Base-by-base conservation (phyloP, 2,113 vertebrate genomes). In the Mustela nigripes region DNA sequence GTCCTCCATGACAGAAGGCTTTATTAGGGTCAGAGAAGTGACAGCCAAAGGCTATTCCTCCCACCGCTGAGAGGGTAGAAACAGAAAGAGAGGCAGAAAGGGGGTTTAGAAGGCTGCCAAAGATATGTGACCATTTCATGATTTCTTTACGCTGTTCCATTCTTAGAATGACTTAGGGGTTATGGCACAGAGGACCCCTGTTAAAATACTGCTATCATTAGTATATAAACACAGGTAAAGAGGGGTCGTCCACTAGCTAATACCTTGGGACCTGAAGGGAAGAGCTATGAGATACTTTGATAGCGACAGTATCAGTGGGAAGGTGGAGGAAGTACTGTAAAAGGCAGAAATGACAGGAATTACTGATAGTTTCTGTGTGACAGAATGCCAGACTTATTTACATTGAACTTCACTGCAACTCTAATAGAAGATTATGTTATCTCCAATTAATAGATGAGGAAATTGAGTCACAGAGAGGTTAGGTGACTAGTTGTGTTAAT, bases 341-440 rank as follows among this genome's bases (percentile, higher is more conserved):
- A 93, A 96, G 91, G 62, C 45, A 33, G 87, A 91, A 91, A 91
- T 36, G 74, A 74, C 82, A 65, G 58, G 42, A 82, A 90, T 73
- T 71, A 93, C 91, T 71, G 65, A n/a, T 60, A 12, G 58, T 19
- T 76, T 86, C 67, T 93, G 28, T 45, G 48, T 74, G 79, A 5
- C 71, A 92, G 33, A 42, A 36, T 74, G 56, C 21, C 45, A 9
- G 69, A 73, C 33, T 62, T 60, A 83, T 53, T 89, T 33, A 74
- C 36, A 12, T 19, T 69, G 73, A 86, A 36, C 62, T 74, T 96
- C 11, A 6, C 36, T 67, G 67, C 33, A 58, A 53, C 15, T 9
- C 50, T 60, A 85, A 67, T 86, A 42, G 28, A 28, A 89, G 18
- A 11, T 69, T 53, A 21, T 63, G 36, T 56, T 33, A 22, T 78